These are phyloP conservation scores for Butorides virescens DNA, from an alignment of 2,113 vertebrate genomes.

Conservation along the genomic window DNA sequence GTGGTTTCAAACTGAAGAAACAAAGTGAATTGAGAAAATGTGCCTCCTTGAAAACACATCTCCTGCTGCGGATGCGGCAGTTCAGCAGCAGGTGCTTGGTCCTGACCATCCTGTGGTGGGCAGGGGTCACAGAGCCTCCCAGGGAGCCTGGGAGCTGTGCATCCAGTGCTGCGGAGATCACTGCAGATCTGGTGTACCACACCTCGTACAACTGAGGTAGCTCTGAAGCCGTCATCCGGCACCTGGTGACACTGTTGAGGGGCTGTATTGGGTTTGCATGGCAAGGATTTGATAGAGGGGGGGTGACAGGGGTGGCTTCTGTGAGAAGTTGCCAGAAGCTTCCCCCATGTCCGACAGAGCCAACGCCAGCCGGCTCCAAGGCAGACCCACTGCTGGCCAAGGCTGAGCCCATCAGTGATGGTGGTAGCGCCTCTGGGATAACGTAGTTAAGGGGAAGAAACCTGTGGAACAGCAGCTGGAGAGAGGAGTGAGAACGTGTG, in stretches of 20 bases:
- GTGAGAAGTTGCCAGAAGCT: too few species aligned
- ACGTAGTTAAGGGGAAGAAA: too few species aligned
- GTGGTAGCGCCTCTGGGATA: too few species aligned
- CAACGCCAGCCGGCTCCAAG: too few species aligned
- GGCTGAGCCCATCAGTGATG: too few species aligned
- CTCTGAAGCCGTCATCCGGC: neutral
- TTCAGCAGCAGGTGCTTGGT: neutral
- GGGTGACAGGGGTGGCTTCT: too few species aligned
- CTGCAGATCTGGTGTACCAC: neutral
- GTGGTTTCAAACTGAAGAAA: neutral
- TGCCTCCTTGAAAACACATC: neutral
- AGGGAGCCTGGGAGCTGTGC: neutral
- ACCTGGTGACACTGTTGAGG: neutral
- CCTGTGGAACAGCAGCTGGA: too few species aligned
- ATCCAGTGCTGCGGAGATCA: neutral
- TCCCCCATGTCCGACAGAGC: too few species aligned
- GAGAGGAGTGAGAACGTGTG: too few species aligned
- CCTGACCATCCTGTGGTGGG: neutral
- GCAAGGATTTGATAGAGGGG: too few species aligned
- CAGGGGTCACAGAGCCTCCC: neutral
- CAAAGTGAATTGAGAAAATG: neutral
- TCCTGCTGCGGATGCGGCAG: neutral
- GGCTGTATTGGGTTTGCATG: neutral
- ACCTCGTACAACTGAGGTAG: too few species aligned
- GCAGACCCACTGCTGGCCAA: too few species aligned